Percentiles rank a stretch among this genome's conserved stretches.
Conservation (phyloP, 2,888 invertebrate species). For the Epicampocera succincta region DNA sequence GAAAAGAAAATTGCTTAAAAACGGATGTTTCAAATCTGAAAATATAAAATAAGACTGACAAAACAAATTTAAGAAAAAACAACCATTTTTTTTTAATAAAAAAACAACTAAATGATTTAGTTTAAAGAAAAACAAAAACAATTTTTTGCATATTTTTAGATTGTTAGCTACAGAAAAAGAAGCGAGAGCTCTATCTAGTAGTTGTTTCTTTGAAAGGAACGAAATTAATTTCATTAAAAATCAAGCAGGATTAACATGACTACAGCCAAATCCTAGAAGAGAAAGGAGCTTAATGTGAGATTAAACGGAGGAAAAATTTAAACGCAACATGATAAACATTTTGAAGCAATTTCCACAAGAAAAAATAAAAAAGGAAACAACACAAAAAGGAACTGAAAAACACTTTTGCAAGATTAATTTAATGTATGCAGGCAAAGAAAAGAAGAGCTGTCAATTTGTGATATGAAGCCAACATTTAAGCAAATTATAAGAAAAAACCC, state of each 20-base stretch:
- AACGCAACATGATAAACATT: slow-evolving; percentile 40
- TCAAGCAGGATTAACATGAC: slow-evolving; percentile 43
- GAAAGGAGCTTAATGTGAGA: slow-evolving; percentile 36
- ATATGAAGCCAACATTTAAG: too few species aligned
- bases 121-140: slow-evolving; percentile 24
- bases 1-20: slow-evolving; percentile 81
- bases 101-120: slow-evolving; percentile 49
- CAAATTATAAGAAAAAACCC: too few species aligned
- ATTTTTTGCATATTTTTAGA: slow-evolving; percentile 27
- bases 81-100: slow-evolving; percentile 3
- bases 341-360: slow-evolving; percentile 13
- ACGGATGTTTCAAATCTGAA: slow-evolving; percentile 80
- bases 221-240: slow-evolving; percentile 33
- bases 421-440: slow-evolving; percentile 15
- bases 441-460: neutral
- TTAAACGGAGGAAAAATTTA: slow-evolving; percentile 7
- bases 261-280: slow-evolving; percentile 9
- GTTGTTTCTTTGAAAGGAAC: slow-evolving; percentile 19
- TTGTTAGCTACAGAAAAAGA: neutral
- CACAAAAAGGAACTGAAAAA: slow-evolving; percentile 2
- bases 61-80: slow-evolving; percentile 49
- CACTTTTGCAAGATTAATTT: neutral
- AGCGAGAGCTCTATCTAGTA: neutral
- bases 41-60: slow-evolving; percentile 63
- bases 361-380: slow-evolving; percentile 2